Conservation (phyloP, 2,797 vertebrate species). For the Sebastes minor region DNA sequence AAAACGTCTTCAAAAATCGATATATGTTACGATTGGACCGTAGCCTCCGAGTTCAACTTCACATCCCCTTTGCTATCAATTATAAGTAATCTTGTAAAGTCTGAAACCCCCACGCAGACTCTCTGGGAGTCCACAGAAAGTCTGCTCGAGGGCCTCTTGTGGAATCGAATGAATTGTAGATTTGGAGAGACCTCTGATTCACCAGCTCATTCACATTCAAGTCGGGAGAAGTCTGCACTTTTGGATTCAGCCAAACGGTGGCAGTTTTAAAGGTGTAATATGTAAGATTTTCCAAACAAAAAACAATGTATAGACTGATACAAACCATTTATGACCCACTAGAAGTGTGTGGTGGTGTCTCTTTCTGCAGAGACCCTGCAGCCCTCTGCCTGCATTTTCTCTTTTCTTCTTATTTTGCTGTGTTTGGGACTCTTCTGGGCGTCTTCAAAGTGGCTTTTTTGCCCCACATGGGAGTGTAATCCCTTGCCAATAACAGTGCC, state of each 20-base stretch:
- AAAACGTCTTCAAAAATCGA: not conserved
- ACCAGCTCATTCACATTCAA: not conserved
- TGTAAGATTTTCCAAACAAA: too few relatives aligned
- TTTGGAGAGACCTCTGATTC: not conserved
- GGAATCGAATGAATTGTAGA: not conserved
- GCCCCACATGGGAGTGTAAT: not conserved
- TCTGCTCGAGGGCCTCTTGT: not conserved
- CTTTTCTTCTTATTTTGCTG: not conserved
- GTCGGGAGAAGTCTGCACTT: not conserved
- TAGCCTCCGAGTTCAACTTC: not conserved
- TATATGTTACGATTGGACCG: rapidly evolving
- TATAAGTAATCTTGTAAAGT: not conserved
- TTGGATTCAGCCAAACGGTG: not conserved
- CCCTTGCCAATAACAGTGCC: not conserved
- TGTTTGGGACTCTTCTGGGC: not conserved
- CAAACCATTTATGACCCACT: too few relatives aligned
- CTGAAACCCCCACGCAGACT: not conserved
- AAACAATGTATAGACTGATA: too few relatives aligned
- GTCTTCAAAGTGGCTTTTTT: not conserved
- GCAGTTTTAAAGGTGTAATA: too few relatives aligned
- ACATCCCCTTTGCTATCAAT: not conserved
- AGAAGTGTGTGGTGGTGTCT: too few relatives aligned
- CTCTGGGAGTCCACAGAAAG: not conserved
- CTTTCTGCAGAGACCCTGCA: too few relatives aligned
- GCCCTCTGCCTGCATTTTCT: not conserved